phyloP scores from a whole-genome alignment of 2,797 vertebrate genomes.

The Tolypeutes matacus region DNA sequence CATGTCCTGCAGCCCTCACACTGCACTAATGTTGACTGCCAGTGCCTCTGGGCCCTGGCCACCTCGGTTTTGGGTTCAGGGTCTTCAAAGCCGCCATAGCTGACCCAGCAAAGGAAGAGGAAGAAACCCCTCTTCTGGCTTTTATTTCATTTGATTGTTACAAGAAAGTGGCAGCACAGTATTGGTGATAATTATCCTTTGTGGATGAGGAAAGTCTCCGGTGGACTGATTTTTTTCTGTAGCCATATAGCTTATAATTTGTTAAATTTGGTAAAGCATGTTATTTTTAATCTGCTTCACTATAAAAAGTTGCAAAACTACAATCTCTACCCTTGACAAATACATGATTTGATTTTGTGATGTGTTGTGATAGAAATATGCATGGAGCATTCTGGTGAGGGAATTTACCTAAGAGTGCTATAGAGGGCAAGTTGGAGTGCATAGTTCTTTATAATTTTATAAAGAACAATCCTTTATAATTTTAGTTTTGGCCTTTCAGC shows the following conservation, averaged over 20 bases:
- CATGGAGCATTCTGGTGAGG: background rate
- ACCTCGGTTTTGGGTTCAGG: too few species aligned
- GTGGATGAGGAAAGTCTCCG: background rate
- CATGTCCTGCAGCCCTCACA: too few species aligned
- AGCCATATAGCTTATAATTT: background rate
- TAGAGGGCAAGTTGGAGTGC: background rate
- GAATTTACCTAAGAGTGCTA: background rate
- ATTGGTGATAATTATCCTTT: background rate
- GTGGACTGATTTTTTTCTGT: background rate
- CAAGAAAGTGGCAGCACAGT: background rate
- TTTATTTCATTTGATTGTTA: background rate
- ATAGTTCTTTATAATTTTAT: background rate
- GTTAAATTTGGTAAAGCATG: background rate
- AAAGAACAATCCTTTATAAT: background rate
- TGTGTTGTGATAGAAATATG: too few species aligned
- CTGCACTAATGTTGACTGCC: too few species aligned
- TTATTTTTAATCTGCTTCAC: background rate
- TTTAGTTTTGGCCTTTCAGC: background rate
- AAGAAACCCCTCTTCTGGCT: too few species aligned
- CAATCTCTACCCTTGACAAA: background rate
- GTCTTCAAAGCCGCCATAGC: too few species aligned
- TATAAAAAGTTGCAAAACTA: background rate
- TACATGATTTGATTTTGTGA: background rate
- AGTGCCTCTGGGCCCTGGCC: too few species aligned
- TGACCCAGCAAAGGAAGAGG: too few species aligned